Base-by-base conservation (phyloP, 2,888 invertebrate species). In the Tiphia femorata region DNA sequence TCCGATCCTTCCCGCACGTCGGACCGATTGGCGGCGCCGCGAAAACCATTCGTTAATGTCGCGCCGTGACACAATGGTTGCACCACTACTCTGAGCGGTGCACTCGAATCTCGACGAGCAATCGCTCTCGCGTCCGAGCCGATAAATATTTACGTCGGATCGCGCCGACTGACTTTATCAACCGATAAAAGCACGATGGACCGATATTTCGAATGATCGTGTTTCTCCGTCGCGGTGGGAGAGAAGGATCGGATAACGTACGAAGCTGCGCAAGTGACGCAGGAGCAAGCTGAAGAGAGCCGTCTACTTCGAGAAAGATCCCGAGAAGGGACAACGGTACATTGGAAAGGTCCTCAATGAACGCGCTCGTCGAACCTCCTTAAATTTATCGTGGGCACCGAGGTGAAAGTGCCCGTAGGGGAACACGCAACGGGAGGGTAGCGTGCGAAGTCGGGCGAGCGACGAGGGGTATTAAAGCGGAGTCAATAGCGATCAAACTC, bases 1-100 rank as follows among this genome's bases (percentile, higher is more conserved):
- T 19, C 16, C 19, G 14, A 20, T 29, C 30, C 35, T 65, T 67
- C 55, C 55, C n/a, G n/a, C n/a, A n/a, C n/a, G n/a, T n/a, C n/a
- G n/a, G n/a, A n/a, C n/a, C n/a, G 58, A 49, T 56, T 60, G 55
- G 54, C 46, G 49, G 50, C 47, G 41, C 57, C 41, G 64, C 63
- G 72, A 67, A 77, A 73, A 72, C 70, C 72, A 77, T 79, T 76
- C 68, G 72, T 79, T 78, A 77, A 70, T 71, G 74, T 76, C 73
- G 62, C 53, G 61, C 64, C 61, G 53, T 64, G 64, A 78, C n/a
- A n/a, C 76, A 76, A 77, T 76, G 64, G 72, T 62, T 54, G 51
- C 52, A 49, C 52, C 41, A 54, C 38, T 47, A 37, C 21, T n/a
- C n/a, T 49, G 41, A 42, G 64, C 42, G 27, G 14, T 7, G 12